These are phyloP conservation scores for Micromesistius poutassou DNA, from an alignment of 2,797 vertebrate genomes.

Conservation along the genomic window DNA sequence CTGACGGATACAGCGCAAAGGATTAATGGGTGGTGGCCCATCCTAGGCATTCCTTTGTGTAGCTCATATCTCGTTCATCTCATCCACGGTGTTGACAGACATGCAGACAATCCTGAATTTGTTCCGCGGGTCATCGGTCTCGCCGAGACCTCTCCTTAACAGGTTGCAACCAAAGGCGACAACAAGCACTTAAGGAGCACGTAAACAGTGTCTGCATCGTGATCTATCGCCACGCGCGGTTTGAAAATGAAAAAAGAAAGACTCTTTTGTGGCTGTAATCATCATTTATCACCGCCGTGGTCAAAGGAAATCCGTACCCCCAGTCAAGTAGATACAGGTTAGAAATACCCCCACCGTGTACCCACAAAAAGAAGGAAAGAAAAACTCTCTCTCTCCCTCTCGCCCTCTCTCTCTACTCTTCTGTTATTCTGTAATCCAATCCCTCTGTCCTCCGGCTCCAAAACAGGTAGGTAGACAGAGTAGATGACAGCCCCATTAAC, in stretches of 20 bases:
- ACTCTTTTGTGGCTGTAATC: slow-evolving; percentile 63
- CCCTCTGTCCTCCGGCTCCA: slow-evolving; percentile 62
- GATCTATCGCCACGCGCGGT: slow-evolving; percentile 57
- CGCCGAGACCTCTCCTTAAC: slow-evolving; percentile 33
- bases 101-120: neutral
- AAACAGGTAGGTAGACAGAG: slow-evolving; percentile 58
- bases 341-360: slow-evolving; percentile 54
- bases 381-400: slow-evolving; percentile 31
- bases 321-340: slow-evolving; percentile 63
- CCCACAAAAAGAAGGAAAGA: slow-evolving; percentile 33
- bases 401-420: too few relatives aligned
- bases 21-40: neutral
- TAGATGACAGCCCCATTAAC: slow-evolving; percentile 65
- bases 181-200: slow-evolving; percentile 65
- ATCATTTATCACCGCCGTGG: slow-evolving; percentile 63
- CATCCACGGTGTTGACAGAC: neutral
- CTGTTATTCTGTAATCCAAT: slow-evolving; percentile 69
- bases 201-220: slow-evolving; percentile 60
- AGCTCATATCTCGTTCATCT: neutral
- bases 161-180: slow-evolving; percentile 62
- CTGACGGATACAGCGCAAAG: neutral
- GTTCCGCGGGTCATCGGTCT: slow-evolving; percentile 50
- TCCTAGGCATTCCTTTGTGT: neutral
- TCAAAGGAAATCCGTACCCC: slow-evolving; percentile 41
- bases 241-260: slow-evolving; percentile 65